Base-by-base conservation (phyloP, 2,888 invertebrate species). In the Nomada ruficornis region DNA sequence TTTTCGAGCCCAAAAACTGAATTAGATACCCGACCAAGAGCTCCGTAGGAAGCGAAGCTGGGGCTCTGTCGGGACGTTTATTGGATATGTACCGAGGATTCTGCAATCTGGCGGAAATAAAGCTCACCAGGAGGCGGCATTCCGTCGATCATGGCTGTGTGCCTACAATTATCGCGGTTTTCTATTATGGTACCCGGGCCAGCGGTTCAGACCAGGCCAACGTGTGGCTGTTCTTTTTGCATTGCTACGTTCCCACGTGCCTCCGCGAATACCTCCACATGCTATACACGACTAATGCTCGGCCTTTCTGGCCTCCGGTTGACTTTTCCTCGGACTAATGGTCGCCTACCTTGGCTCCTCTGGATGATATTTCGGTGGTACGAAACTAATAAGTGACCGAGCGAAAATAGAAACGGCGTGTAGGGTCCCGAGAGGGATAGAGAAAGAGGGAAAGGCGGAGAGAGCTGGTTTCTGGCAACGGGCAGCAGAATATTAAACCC, bases 91-190 rank as follows among this genome's bases (percentile, higher is more conserved):
- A 47, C 52, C 26, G 60, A 70, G 47, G 68, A 71, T 80, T 80
- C 71, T 70, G 70, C 74, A 52, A 72, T 82, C 63, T 9, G 70
- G 47, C 50, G 68, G 77, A 42, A 64, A 74, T 68, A 79, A 83
- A 75, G 75, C 79, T 62, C 64, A 67, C 47, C 64, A 65, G 77
- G 75, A 72, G 69, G 80, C 69, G 82, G 79, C 85, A 85, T 85
- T 85, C 82, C 85, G 82, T 57, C 85, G 85, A 85, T 85, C 57
- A 82, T 85, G 85, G 82, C 82, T 82, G 77, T 77, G 82, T 86
- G 85, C 77, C 85, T 86, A 86, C 85, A 86, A 86, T 86, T 86
- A 86, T 86, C 85, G 85, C 85, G 85, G 85, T 86, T 86, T 86
- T 86, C 85, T 85, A 85, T 85, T 85, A 85, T 82, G 80, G 85